Percentiles rank a stretch among this genome's conserved stretches.
Evolutionary conservation across 2,888 invertebrate species (phyloP).

Genomic region (Acholoe squamosa): DNA sequence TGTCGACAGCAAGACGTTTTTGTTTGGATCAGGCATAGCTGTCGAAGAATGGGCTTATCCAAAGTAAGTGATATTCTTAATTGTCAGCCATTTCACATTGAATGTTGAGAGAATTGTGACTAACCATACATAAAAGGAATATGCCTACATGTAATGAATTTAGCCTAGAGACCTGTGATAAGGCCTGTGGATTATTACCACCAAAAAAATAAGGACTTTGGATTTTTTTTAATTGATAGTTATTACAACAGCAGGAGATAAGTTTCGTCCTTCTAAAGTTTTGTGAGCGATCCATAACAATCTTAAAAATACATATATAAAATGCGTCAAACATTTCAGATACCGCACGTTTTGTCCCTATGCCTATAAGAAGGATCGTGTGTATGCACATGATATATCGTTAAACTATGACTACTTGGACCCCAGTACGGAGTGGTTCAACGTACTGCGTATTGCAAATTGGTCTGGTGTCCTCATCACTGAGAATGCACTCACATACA

Average conservation of each 20-base stretch:
- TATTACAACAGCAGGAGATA: too few species aligned
- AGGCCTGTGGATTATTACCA: too few species aligned
- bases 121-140: too few species aligned
- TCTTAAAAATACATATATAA: too few species aligned
- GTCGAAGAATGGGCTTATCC: slow-evolving; percentile 61
- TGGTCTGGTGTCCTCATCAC: slow-evolving; percentile 71
- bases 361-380: slow-evolving; percentile 73
- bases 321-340: not conserved
- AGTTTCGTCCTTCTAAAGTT: too few species aligned
- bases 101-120: too few species aligned
- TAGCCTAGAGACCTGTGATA: too few species aligned
- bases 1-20: slow-evolving; percentile 75
- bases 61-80: slow-evolving; percentile 35
- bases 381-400: slow-evolving; percentile 76
- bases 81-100: too few species aligned
- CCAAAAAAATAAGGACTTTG: too few species aligned
- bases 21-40: slow-evolving; percentile 74
- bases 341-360: slow-evolving; percentile 75
- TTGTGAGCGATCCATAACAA: too few species aligned
- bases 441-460: slow-evolving; percentile 70
- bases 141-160: too few species aligned
- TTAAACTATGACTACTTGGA: slow-evolving; percentile 76
- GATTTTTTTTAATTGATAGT: too few species aligned
- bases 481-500: slow-evolving; percentile 73
- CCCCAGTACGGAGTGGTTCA: slow-evolving; percentile 78